phyloP scores from a whole-genome alignment of 2,888 invertebrate species.

The Phanerotoma sp. region DNA sequence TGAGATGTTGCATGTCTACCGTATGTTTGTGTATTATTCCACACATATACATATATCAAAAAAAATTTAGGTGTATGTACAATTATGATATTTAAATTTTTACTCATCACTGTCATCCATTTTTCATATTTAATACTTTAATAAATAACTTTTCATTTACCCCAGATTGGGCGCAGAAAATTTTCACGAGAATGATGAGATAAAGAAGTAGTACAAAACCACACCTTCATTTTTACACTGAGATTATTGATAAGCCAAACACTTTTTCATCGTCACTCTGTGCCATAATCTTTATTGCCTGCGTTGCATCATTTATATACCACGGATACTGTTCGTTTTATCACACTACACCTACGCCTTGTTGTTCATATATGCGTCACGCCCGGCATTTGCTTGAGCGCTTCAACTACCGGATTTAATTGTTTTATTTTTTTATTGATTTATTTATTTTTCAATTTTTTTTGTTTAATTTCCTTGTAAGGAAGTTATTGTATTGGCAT shows the following conservation, averaged over 20 bases:
- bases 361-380: conserved; percentile 6
- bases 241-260: conserved; percentile 11
- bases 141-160: too few species aligned
- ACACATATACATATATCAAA: too few species aligned
- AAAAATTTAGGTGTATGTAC: too few species aligned
- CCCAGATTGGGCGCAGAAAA: too few species aligned
- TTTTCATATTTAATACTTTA: too few species aligned
- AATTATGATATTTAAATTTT: too few species aligned
- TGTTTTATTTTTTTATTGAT: neutral
- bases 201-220: conserved; percentile 13
- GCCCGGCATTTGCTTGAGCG: neutral
- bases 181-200: neutral
- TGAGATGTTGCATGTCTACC: neutral
- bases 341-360: neutral
- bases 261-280: neutral
- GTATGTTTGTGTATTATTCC: too few species aligned
- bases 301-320: conserved; percentile 4
- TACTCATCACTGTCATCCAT: too few species aligned
- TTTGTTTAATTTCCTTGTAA: too few species aligned
- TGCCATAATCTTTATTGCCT: conserved; percentile 9
- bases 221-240: conserved; percentile 5
- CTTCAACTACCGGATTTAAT: neutral
- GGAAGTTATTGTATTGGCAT: too few species aligned
- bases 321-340: neutral
- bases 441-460: neutral